Conservation (phyloP, 2,888 invertebrate genomes). For the Crossocerus cetratus region DNA sequence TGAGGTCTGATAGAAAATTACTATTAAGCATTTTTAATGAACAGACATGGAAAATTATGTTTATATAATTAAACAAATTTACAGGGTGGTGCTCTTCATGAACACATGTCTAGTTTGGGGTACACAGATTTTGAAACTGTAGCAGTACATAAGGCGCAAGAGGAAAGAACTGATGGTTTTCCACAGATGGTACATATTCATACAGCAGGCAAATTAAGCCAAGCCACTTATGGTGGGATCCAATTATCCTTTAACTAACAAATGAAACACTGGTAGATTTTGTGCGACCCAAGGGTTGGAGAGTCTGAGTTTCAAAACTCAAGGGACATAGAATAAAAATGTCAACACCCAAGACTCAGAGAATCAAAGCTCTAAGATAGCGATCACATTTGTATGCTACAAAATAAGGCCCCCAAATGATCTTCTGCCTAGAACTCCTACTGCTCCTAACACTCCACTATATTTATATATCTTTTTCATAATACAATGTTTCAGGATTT, state of each 20-base stretch:
- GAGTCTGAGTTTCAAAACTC: too few species aligned
- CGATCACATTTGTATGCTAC: too few species aligned
- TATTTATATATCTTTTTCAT: neutral
- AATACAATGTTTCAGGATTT: conserved; percentile 32
- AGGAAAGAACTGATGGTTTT: neutral
- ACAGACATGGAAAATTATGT: conserved; percentile 9
- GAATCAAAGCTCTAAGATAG: too few species aligned
- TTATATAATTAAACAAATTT: conserved; percentile 9
- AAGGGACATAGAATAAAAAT: too few species aligned
- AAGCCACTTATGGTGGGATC: too few species aligned
- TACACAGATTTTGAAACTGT: conserved; percentile 68
- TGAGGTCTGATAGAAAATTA: conserved; percentile 56
- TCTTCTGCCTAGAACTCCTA: too few species aligned
- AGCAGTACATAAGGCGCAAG: conserved; percentile 27
- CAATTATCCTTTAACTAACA: too few species aligned
- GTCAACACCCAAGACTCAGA: too few species aligned
- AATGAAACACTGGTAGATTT: too few species aligned
- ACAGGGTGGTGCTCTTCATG: conserved; percentile 69
- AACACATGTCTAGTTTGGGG: conserved; percentile 65
- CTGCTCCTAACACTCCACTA: too few species aligned
- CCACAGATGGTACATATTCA: conserved; percentile 18
- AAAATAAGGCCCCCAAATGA: too few species aligned
- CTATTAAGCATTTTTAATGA: neutral
- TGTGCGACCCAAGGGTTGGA: too few species aligned
- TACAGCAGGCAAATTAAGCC: neutral